These are phyloP conservation scores for Agrochola lota DNA, from an alignment of 2,888 invertebrate genomes.

Conservation along the genomic window DNA sequence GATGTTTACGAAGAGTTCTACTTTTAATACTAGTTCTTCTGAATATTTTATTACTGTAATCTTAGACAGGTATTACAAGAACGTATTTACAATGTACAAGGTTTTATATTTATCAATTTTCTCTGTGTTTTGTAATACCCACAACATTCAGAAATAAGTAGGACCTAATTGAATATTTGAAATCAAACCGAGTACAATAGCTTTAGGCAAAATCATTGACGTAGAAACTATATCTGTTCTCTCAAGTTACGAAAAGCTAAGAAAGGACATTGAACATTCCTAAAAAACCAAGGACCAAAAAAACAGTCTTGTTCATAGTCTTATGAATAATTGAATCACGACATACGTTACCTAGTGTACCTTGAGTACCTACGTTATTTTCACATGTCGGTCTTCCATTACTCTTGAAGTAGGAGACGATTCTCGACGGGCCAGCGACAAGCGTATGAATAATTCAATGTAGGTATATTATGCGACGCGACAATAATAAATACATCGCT, in stretches of 20 bases:
- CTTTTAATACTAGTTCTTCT: constrained; percentile 3
- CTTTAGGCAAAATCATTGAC: constrained; percentile 2
- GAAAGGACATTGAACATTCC: constrained; percentile 8
- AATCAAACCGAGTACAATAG: background rate
- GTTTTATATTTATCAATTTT: constrained; percentile 6
- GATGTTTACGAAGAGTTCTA: constrained; percentile 22
- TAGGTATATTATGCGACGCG: constrained; percentile 65
- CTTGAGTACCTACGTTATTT: constrained; percentile 40
- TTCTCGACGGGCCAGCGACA: constrained; percentile 35
- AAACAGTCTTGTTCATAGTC: background rate
- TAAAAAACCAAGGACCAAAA: constrained; percentile 33
- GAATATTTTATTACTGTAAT: constrained; percentile 13
- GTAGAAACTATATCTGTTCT: background rate
- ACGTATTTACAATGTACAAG: background rate
- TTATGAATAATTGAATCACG: constrained; percentile 43
- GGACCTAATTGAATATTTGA: background rate
- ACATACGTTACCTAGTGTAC: too few relatives aligned
- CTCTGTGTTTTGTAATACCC: background rate
- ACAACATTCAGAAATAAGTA: background rate
- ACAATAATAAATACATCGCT: constrained; percentile 67
- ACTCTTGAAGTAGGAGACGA: constrained; percentile 49
- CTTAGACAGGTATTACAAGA: constrained; percentile 12
- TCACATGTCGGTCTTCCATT: constrained; percentile 51
- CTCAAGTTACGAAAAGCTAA: background rate
- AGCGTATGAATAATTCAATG: constrained; percentile 76